Percentiles rank a stretch among this genome's conserved stretches.
Conservation (phyloP, 2,797 vertebrate genomes). For the Anguilla pacifica region DNA sequence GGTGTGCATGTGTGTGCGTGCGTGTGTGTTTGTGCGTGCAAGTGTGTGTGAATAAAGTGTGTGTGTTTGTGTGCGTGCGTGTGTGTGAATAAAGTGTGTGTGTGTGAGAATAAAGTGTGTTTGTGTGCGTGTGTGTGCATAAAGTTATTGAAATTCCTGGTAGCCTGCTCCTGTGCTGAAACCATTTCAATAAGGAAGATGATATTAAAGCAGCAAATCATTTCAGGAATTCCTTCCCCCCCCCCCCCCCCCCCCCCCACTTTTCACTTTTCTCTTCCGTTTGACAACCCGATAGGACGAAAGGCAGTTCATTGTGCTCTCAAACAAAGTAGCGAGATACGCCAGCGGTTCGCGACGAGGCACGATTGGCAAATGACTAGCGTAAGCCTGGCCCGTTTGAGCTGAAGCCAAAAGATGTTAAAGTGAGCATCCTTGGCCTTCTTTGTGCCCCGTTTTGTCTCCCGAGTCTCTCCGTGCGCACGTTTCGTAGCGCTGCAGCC, state of each 20-base stretch:
- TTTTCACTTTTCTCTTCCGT: constrained; percentile 9
- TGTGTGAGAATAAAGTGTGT: constrained; percentile 18
- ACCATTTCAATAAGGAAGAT: constrained; percentile 37
- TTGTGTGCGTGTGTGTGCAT: constrained; percentile 13
- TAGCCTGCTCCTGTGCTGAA: constrained; percentile 23
- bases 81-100: no score
- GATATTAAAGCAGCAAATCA: constrained; percentile 33
- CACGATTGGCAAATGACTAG: neutral
- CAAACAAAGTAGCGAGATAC: neutral
- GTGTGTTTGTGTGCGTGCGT: neutral
- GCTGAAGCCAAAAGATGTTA: neutral
- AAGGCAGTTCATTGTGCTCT: constrained; percentile 11
- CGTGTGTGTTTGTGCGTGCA: constrained; percentile 17
- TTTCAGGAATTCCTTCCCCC: constrained; percentile 48
- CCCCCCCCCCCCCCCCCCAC: constrained; percentile 59
- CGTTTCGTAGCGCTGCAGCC: constrained; percentile 4
- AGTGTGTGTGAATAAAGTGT: neutral
- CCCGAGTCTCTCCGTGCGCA: neutral
- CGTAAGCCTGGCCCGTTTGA: neutral
- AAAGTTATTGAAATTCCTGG: constrained; percentile 33
- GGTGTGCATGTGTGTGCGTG: neutral
- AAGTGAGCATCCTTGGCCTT: constrained; percentile 2
- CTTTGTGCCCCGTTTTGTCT: neutral
- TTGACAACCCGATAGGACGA: constrained; percentile 15
- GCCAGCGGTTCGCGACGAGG: neutral